phyloP scores from a whole-genome alignment of 2,113 vertebrate species.

The Aphyosemion australe region DNA sequence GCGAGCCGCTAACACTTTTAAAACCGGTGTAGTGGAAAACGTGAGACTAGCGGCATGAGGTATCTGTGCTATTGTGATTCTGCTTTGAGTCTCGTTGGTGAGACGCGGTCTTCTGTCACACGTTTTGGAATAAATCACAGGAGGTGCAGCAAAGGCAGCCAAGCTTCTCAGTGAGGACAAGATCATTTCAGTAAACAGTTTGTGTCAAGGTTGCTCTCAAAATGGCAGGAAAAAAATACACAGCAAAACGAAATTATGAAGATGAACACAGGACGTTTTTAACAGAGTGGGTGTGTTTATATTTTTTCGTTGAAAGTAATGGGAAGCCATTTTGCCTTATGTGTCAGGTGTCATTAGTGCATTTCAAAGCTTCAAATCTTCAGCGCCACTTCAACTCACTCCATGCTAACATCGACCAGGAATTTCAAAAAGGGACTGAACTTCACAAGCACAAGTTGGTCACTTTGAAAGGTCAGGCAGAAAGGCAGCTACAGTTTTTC shows the following conservation, averaged over 20 bases:
- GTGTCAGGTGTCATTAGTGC: constrained; percentile 36
- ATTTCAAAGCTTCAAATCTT: background rate
- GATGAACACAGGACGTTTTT: constrained; percentile 11
- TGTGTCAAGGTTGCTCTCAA: too few species aligned
- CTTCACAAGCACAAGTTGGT: constrained; percentile 22
- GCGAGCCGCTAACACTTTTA: too few species aligned
- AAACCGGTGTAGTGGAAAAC: too few species aligned
- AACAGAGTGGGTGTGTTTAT: constrained; percentile 15
- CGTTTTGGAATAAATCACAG: too few species aligned
- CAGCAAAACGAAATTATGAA: constrained; percentile 35
- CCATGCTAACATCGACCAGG: constrained; percentile 26
- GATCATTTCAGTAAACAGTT: too few species aligned
- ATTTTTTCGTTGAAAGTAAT: background rate
- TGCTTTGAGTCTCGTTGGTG: too few species aligned
- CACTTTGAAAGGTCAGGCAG: background rate
- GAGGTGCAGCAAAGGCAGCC: too few species aligned
- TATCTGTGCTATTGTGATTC: too few species aligned
- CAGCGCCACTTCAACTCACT: background rate
- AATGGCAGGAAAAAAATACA: background rate
- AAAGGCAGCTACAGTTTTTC: too few species aligned
- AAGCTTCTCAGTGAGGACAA: too few species aligned
- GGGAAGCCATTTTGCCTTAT: background rate
- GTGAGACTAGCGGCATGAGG: too few species aligned
- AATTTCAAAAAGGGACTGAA: constrained; percentile 40
- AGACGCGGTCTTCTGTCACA: too few species aligned